Conservation (phyloP, 2,888 invertebrate species). For the Lottia scabra region DNA sequence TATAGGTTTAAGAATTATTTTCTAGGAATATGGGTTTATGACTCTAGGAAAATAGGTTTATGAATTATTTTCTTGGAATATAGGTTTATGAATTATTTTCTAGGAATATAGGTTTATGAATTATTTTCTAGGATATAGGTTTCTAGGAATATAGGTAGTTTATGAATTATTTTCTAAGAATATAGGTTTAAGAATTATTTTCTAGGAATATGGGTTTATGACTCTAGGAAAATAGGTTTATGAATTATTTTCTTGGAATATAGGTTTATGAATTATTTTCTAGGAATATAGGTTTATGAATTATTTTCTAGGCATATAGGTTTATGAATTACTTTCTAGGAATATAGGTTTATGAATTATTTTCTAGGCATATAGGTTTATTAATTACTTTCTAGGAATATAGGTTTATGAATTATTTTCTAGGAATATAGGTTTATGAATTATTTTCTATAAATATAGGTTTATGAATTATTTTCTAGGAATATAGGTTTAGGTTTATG, state of each 20-base stretch:
- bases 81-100: slow-evolving; percentile 46
- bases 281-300: slow-evolving; percentile 63
- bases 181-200: slow-evolving; percentile 52
- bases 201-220: slow-evolving; percentile 61
- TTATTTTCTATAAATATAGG: no score
- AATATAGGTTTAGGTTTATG: slow-evolving; percentile 61
- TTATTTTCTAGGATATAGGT: slow-evolving; percentile 53
- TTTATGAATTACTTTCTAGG: slow-evolving; percentile 41
- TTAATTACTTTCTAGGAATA: no score
- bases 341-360: slow-evolving; percentile 55
- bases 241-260: slow-evolving; percentile 48
- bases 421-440: slow-evolving; percentile 63
- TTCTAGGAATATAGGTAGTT: no score
- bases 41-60: no score
- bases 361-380: slow-evolving; percentile 59
- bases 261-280: slow-evolving; percentile 46
- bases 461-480: slow-evolving; percentile 40
- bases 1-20: slow-evolving; percentile 52
- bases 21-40: slow-evolving; percentile 61
- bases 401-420: slow-evolving; percentile 10
- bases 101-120: slow-evolving; percentile 61
- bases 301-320: no score
- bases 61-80: slow-evolving; percentile 48
- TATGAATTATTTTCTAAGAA: slow-evolving; percentile 43
- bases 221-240: no score